Evolutionary conservation across 2,113 vertebrate species (phyloP), one percentile per base, ranked within the genome.

Genomic region (Empidonax alnorum): DNA sequence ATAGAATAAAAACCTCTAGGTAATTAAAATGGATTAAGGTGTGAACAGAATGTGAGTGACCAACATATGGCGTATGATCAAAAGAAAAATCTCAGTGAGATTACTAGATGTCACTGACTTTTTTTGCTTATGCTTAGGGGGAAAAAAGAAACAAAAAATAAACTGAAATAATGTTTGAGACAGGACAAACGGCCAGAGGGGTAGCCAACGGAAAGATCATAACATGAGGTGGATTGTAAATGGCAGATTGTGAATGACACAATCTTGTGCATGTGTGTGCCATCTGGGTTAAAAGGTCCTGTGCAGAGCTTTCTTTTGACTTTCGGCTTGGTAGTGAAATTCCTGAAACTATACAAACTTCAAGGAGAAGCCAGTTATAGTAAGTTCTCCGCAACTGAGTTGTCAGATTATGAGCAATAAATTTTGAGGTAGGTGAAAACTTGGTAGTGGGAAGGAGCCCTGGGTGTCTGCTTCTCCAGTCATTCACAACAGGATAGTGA

Each of bases 31-130:
- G 6, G 6, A 78, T 27, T n/a, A 50, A 56, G 14, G 30, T 23
- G 3, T n/a, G 5, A 73, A 11, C 6, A 85, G 59, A 66, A 81
- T 53, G 7, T 31, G 80, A 66, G 9, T 12, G 15, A 72, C 5
- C 12, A 68, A 44, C 0, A 0, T 25, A 52, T 10, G 63, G 39
- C 0, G 0, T 25, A 52, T 2, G 3, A 53, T 20, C 20, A 31
- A 44, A 69, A 84, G 35, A 81, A 74, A 61, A 82, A 37, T n/a
- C 8, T 15, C 21, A 42, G 4, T 52, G 23, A 66, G 23, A 50
- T 61, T 82, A 30, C 22, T 42, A 42, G 35, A 52, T 52, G 55
- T 10, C 17, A 61, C 9, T 66, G 66, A 42, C 3, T 49, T 39
- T 46, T 61, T 53, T 75, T 35, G 35, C 35, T 35, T 46, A 46